Percentiles rank a stretch among this genome's conserved stretches.
Evolutionary conservation across 1,140 invertebrate species (phyloP).

Genomic region (Nixonia krombeini): DNA sequence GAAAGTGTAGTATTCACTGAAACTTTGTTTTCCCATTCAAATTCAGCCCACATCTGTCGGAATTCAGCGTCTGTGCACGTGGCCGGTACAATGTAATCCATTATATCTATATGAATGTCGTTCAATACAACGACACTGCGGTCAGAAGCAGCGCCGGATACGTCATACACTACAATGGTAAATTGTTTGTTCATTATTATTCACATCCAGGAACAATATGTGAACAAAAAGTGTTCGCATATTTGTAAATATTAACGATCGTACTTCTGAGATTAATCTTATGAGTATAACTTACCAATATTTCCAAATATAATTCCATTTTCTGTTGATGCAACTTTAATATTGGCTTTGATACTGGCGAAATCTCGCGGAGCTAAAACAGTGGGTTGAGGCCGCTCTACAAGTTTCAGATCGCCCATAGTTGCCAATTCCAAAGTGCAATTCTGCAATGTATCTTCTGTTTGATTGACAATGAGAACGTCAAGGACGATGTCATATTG

Average conservation of each 20-base stretch:
- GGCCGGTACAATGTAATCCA: slow-evolving; percentile 99
- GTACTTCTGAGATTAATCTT: neutral
- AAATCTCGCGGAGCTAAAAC: slow-evolving; percentile 97
- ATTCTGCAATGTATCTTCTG: slow-evolving; percentile 97
- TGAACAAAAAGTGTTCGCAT: too few relatives aligned
- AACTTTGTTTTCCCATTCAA: slow-evolving; percentile 99
- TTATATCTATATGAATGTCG: slow-evolving; percentile 99
- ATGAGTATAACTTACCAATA: slow-evolving; percentile 79
- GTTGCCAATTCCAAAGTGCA: slow-evolving; percentile 98
- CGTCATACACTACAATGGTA: slow-evolving; percentile 94
- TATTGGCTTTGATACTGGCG: slow-evolving; percentile 97
- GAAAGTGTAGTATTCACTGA: slow-evolving; percentile 96
- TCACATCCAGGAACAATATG: too few relatives aligned
- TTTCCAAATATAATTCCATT: slow-evolving; percentile 99
- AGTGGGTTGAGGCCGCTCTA: slow-evolving; percentile 96
- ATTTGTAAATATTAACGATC: too few relatives aligned
- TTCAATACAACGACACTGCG: slow-evolving; percentile 98
- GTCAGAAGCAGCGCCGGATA: slow-evolving; percentile 92
- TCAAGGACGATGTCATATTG: slow-evolving; percentile 99
- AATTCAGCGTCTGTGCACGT: slow-evolving; percentile 96
- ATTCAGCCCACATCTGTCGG: slow-evolving; percentile 99
- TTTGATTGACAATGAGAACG: slow-evolving; percentile 98
- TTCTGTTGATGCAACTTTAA: slow-evolving; percentile 96
- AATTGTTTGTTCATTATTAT: too few relatives aligned
- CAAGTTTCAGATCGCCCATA: slow-evolving; percentile 96